These are phyloP conservation scores for Caenorhabditis sulstoni DNA, from an alignment of 2,888 invertebrate species.

Conservation along the genomic window DNA sequence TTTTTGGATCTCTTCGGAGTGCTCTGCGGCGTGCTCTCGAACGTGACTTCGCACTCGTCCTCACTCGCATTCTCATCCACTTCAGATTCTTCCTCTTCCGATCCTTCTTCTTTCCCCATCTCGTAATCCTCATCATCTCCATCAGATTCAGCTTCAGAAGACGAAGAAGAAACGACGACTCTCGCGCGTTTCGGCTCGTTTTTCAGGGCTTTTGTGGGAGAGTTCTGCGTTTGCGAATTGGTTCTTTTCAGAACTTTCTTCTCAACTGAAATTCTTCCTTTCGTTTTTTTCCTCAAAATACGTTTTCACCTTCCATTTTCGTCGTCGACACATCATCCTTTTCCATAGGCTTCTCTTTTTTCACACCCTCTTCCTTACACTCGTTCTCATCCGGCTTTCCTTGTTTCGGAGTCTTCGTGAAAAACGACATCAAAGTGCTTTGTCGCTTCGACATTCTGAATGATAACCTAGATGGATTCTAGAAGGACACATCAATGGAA, in stretches of 20 bases:
- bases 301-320: constrained; percentile 3
- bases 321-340: too few relatives aligned
- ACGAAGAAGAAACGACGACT: constrained; percentile 49
- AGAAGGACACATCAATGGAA: not conserved
- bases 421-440: constrained; percentile 57
- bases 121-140: constrained; percentile 45
- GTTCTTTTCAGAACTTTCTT: constrained; percentile 47
- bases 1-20: constrained; percentile 35
- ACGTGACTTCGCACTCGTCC: constrained; percentile 14
- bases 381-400: constrained; percentile 26
- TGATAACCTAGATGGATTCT: not conserved
- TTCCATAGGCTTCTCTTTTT: not conserved
- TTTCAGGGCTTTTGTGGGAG: constrained; percentile 24
- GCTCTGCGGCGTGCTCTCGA: constrained; percentile 34
- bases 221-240: constrained; percentile 29
- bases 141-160: constrained; percentile 40
- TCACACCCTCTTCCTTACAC: not conserved
- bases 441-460: constrained; percentile 51
- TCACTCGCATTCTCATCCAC: constrained; percentile 40
- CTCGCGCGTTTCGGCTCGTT: constrained; percentile 36
- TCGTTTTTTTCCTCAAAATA: not conserved
- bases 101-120: constrained; percentile 34
- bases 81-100: constrained; percentile 30
- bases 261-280: constrained; percentile 13
- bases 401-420: constrained; percentile 49